Evolutionary conservation across 2,888 invertebrate species (phyloP).

Genomic region (Alloscopus bannaensis): DNA sequence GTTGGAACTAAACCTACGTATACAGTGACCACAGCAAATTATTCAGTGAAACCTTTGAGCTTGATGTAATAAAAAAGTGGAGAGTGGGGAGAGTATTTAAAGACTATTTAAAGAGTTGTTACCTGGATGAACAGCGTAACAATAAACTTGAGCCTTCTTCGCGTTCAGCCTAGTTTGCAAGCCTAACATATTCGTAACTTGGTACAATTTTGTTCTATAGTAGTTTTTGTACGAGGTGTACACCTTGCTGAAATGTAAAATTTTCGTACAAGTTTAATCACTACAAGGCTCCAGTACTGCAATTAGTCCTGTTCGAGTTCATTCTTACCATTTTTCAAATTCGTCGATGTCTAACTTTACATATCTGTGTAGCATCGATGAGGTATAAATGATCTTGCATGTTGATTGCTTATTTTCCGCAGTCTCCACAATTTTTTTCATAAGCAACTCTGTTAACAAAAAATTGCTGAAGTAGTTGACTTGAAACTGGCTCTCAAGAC

Average conservation of each 20-base stretch:
- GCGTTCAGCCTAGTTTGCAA: constrained; percentile 80
- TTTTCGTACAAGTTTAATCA: no score
- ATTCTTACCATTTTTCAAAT: constrained; percentile 76
- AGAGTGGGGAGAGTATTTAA: constrained; percentile 79
- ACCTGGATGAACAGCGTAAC: constrained; percentile 89
- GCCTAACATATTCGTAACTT: constrained; percentile 80
- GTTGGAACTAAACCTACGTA: no score
- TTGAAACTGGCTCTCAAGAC: constrained; percentile 87
- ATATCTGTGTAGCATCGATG: constrained; percentile 86
- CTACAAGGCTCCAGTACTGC: no score
- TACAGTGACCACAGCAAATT: no score
- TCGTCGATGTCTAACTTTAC: constrained; percentile 86
- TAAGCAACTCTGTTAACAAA: constrained; percentile 85
- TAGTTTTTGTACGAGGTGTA: constrained; percentile 78
- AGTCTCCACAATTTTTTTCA: constrained; percentile 83
- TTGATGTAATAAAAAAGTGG: no score
- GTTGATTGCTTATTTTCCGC: constrained; percentile 78
- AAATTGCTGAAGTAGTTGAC: constrained; percentile 93
- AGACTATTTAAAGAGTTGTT: background rate
- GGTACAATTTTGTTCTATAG: constrained; percentile 91
- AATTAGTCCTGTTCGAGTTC: no score
- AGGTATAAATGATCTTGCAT: constrained; percentile 90
- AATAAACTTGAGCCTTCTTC: constrained; percentile 79
- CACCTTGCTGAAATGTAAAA: constrained; percentile 21
- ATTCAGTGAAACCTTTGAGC: no score